These are phyloP conservation scores for Colaptes auratus DNA, from an alignment of 2,113 vertebrate genomes.

Conservation along the genomic window DNA sequence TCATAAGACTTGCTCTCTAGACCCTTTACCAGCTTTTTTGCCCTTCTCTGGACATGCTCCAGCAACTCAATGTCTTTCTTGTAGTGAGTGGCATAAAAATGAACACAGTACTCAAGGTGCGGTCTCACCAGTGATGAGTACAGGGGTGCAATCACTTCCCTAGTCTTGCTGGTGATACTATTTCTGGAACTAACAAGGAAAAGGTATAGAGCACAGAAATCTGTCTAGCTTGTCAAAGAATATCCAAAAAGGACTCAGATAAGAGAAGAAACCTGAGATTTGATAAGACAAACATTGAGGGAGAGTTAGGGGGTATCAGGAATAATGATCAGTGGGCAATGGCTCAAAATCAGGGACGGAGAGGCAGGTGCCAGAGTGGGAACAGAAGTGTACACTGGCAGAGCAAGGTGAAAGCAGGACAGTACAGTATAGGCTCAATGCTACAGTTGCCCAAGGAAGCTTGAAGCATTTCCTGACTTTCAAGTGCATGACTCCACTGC, in stretches of 20 bases:
- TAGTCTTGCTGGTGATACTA: background rate
- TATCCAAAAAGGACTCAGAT: background rate
- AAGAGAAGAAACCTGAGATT: background rate
- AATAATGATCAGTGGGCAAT: background rate
- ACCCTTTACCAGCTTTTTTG: background rate
- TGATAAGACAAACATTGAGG: background rate
- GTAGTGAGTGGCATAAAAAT: background rate
- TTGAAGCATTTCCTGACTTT: background rate
- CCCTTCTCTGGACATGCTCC: background rate
- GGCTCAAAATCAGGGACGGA: background rate
- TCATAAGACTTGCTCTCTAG: background rate
- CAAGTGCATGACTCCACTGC: background rate
- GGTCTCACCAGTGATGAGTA: background rate
- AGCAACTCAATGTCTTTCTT: background rate
- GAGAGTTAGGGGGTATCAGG: background rate
- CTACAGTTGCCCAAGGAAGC: background rate
- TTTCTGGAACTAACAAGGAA: background rate
- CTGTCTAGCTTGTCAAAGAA: background rate
- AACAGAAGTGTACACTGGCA: accelerated
- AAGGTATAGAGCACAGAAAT: background rate
- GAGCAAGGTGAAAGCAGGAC: background rate
- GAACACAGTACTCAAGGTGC: background rate
- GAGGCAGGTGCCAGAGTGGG: background rate
- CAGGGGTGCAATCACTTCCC: background rate
- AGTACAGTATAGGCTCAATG: background rate